Evolutionary conservation across 1,140 invertebrate genomes (phyloP).

Genomic region (Cheumatopsyche charites): DNA sequence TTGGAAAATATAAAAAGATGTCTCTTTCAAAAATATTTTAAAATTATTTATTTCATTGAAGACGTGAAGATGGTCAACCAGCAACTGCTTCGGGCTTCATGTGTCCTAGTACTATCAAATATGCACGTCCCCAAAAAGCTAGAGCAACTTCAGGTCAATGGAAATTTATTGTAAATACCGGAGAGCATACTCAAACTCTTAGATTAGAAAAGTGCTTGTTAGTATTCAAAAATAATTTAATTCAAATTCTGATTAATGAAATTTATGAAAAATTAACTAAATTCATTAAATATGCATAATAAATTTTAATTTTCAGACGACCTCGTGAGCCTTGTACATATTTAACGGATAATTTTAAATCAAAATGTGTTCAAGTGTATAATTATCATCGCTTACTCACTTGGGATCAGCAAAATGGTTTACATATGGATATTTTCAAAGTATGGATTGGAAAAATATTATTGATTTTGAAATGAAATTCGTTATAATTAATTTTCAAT

Average conservation of each 20-base stretch:
- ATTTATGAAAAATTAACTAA: too few species aligned
- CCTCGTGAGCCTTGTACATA: constrained; percentile 78
- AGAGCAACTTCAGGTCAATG: constrained; percentile 80
- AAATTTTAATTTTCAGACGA: constrained; percentile 64
- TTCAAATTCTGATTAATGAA: not conserved
- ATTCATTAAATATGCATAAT: constrained; percentile 6
- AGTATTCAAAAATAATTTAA: constrained; percentile 52
- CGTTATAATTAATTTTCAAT: constrained; percentile 37
- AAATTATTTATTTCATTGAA: constrained; percentile 50
- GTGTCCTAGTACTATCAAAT: constrained; percentile 83
- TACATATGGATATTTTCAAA: constrained; percentile 89
- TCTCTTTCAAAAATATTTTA: not conserved
- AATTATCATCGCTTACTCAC: constrained; percentile 86
- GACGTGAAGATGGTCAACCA: constrained; percentile 60
- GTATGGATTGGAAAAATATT: constrained; percentile 51
- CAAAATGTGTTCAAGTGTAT: constrained; percentile 82
- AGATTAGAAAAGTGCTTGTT: constrained; percentile 84
- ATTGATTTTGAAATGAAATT: not conserved
- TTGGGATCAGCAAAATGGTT: constrained; percentile 79
- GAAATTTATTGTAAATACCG: constrained; percentile 89
- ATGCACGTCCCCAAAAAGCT: constrained; percentile 81
- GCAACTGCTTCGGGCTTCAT: constrained; percentile 73
- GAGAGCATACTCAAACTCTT: constrained; percentile 83
- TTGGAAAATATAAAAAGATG: not conserved
- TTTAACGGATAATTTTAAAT: constrained; percentile 79